Conservation (phyloP, 2,113 vertebrate genomes). For the Lophius piscatorius region DNA sequence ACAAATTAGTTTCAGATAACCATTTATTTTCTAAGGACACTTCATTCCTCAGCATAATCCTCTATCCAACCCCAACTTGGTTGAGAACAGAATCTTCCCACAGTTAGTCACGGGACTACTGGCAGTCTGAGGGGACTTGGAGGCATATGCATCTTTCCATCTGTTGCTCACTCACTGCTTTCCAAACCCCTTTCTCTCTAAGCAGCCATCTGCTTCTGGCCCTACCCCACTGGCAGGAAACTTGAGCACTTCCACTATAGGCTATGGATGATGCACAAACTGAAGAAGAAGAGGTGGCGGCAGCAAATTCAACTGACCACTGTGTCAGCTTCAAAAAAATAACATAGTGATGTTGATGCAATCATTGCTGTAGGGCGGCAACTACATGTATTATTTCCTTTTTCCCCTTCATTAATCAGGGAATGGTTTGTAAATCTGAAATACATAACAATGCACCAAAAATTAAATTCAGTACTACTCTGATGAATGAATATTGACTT, state of each 20-base stretch:
- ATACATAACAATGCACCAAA: too few relatives aligned
- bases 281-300: conserved; percentile 27
- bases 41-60: conserved; percentile 53
- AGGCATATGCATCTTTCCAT: conserved; percentile 80
- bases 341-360: conserved; percentile 3
- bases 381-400: background rate
- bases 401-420: background rate
- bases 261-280: conserved; percentile 58
- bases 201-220: conserved; percentile 82
- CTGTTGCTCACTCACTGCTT: conserved; percentile 78
- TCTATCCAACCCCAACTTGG: conserved; percentile 67
- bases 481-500: too few relatives aligned
- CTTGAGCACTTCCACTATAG: conserved; percentile 72
- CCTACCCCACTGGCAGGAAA: conserved; percentile 80
- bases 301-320: conserved; percentile 32
- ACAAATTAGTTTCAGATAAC: conserved; percentile 47
- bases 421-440: background rate
- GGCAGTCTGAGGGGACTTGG: conserved; percentile 78
- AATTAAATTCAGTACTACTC: too few relatives aligned
- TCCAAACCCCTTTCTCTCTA: conserved; percentile 80
- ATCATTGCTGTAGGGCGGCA: background rate
- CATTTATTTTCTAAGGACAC: conserved; percentile 52
- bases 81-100: conserved; percentile 72
- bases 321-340: conserved; percentile 13
- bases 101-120: conserved; percentile 80